Base-by-base conservation (phyloP, 2,113 vertebrate species). In the Leucoraja erinaceus region DNA sequence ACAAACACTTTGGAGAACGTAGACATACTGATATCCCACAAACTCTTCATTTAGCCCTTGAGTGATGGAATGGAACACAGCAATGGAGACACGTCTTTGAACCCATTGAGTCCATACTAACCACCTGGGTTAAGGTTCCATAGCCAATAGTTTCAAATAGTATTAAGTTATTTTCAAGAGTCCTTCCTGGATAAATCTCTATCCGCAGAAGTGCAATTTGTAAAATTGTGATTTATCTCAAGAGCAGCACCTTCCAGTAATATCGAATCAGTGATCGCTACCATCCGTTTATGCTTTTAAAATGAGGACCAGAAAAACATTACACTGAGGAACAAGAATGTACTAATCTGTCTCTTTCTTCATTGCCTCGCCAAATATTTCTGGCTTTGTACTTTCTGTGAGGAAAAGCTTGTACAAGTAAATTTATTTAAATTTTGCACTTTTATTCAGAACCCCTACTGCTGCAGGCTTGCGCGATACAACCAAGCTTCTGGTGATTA, bases 391-490 rank as follows among this genome's bases (percentile, higher is more conserved):
- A 88, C n/a, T 66, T 88, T 18, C 28, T 63, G 28, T 88, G 38
- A 31, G 25, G 5, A 31, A 88, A 66, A 88, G n/a, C 28, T 63
- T 31, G 28, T 6, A 63, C 14, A 66, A 61, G 28, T 31, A 88
- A 88, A 88, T 88, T 63, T 63, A 63, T 88, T 63, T 16, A 88
- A 88, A 88, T 88, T 88, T 61, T 63, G 59, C 83, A 63, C 25
- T 63, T 31, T 31, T 63, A 88, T 31, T 88, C 83, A 66, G 59
- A 66, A 88, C 59, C 59, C 25, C 5, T 63, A 20, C 59, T 14
- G 14, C 59, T 88, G 59, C 61, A 63, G 38, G 61, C n/a, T 88
- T 63, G 28, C 28, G 63, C 63, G 61, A 88, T 88, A 2, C 11
- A 63, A 31, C 11, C 61, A 16, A 63, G 59, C 83, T 88, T 88